Evolutionary conservation across 30 jellyfish, hydroid and myxozoan genomes (phyloP).

Genomic region (Turritopsis dohrnii): DNA sequence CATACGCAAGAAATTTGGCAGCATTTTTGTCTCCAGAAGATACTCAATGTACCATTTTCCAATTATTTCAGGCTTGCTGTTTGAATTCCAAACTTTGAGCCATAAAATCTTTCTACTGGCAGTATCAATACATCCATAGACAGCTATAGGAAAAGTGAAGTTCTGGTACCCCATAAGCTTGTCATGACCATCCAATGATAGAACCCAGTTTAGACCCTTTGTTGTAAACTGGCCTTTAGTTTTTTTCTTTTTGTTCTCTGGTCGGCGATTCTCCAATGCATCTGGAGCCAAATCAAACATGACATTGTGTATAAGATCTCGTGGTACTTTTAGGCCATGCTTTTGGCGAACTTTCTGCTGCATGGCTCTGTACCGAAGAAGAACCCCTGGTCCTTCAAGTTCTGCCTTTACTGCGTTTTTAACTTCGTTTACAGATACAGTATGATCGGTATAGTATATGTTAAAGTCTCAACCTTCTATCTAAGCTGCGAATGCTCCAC

Average conservation of each 20-base stretch:
- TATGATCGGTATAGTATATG: not conserved
- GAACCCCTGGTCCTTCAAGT: not conserved
- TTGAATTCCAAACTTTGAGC: not conserved
- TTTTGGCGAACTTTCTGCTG: not conserved
- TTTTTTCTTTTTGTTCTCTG: not conserved
- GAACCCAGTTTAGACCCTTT: not conserved
- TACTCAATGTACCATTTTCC: not conserved
- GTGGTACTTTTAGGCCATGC: not conserved
- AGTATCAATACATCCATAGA: not conserved
- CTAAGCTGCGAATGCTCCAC: not conserved
- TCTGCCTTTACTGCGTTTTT: too few relatives aligned
- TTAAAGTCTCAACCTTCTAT: not conserved
- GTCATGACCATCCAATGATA: not conserved
- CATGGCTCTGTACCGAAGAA: not conserved
- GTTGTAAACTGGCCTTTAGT: not conserved
- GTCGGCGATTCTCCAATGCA: not conserved
- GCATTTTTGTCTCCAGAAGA: not conserved
- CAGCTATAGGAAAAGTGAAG: not conserved
- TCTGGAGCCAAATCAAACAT: not conserved
- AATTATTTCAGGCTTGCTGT: not conserved
- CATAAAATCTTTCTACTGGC: not conserved
- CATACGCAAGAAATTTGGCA: not conserved
- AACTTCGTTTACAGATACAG: too few relatives aligned
- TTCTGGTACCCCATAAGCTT: not conserved
- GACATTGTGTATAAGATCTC: not conserved